Evolutionary conservation across 30 jellyfish, hydroid and myxozoan species (phyloP), one percentile per base, ranked within the genome.

Genomic region (Cassiopea xamachana): DNA sequence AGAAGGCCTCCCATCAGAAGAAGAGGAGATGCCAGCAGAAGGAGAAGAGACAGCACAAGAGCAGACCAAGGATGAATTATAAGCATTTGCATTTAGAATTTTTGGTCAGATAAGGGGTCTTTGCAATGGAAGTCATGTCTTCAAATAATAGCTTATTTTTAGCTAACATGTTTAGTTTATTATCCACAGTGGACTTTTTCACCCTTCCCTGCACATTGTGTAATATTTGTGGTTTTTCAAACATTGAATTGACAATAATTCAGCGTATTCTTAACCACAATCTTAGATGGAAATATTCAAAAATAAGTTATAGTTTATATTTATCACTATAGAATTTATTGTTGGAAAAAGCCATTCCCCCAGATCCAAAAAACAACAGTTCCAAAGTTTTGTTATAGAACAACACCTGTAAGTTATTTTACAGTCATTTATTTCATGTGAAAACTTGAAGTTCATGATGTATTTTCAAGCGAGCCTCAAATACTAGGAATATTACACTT

Each of bases 11-110:
- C 43, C 73, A 76, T 79, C 60, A 18, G 87, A 67, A 60, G 85
- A 72, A 19, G 75, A 90, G 49, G 97, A 73, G 50, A 80, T 44
- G 64, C 47, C 73, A 84, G 71, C 60, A 7, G 87, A 67, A 48
- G 98, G 86, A 1, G 97, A 81, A 51, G 81, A 73, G 55, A 89
- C 46, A 77, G 77, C 45, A 71, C 83, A 75, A 60, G 87, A 92
- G 77, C 92, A 70, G 46, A 48, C 85, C 81, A 88, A 79, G 48
- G 95, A 88, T 79, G 95, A 88, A 77, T 88, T 88, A 78, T 88
- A 88, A 46, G 64, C 1, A 64, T 58, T 12, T 55, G 15, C 15
- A 64, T 69, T 12, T 48, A 18, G 48, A 39, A 7, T 70, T 49
- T 5, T 6, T 8, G 80, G 2, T 19, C 27, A 2, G 51, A 64